Evolutionary conservation across 2,888 invertebrate species (phyloP), one percentile per base, ranked within the genome.

Genomic region (Diarsia mendica): DNA sequence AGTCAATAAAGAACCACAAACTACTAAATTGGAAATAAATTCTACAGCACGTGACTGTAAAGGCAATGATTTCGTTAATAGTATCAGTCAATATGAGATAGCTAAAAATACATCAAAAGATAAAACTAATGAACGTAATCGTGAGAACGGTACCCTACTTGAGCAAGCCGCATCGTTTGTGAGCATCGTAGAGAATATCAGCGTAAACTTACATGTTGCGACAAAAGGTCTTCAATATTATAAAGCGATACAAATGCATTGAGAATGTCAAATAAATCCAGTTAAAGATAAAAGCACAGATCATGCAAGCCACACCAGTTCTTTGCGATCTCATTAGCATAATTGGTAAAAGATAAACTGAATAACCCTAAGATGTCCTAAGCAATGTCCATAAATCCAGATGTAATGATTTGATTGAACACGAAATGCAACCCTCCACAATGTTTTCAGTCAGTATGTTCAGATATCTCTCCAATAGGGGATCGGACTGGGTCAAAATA

Each of bases 141-240:
- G 87, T 85, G 87, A 75, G 85, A 85, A 84, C 80, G 65, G 53
- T 81, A 84, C 70, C 71, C 71, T 69, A 73, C 72, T 84, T 82
- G 75, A 78, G 79, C 82, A 79, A 82, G 75, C 44, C 18, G 10
- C 80, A 63, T 81, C 77, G 67, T 65, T 75, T 84, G 73, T 75
- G 72, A 64, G 63, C 66, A 85, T 81, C 75, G 55, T 28, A 72
- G 28, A 70, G 69, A 81, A 84, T 82, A 85, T 65, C 67, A 77
- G 51, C 71, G 73, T 75, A 70, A 74, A 72, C 23, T 68, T 48
- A 73, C 13, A 9, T 74, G 68, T 84, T 83, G 77, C 82, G 76
- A 80, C 78, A 78, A 81, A 83, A 81, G 82, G 77, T 82, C 79
- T 85, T 64, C 68, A 80, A 83, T 77, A 88, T 69, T 83, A 80